A percentile compares a stretch with the other conserved stretches of the same genome.
phyloP scores from a whole-genome alignment of 2,797 vertebrate genomes.

The Gouania willdenowi region DNA sequence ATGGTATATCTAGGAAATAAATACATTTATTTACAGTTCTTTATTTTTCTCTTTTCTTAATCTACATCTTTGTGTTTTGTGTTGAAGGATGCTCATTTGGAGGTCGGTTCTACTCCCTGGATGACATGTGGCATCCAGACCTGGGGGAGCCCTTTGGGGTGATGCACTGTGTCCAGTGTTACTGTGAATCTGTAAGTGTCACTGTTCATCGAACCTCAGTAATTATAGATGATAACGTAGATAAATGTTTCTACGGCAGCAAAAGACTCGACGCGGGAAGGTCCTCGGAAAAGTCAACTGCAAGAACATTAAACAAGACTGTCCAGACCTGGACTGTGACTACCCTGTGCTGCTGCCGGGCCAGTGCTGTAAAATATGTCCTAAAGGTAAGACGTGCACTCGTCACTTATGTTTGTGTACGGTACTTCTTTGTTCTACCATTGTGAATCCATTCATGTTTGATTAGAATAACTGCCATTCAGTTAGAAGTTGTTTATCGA shows the following conservation, averaged over 20 bases:
- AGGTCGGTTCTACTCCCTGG: conserved; percentile 84
- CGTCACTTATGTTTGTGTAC: no score
- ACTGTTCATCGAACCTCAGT: no score
- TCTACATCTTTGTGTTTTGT: no score
- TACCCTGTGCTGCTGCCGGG: conserved; percentile 83
- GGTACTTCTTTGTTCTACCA: no score
- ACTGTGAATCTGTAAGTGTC: conserved; percentile 87
- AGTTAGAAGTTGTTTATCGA: no score
- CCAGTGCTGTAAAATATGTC: conserved; percentile 90
- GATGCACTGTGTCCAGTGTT: conserved; percentile 92
- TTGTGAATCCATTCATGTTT: no score
- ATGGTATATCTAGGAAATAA: no score
- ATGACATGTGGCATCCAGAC: conserved; percentile 94
- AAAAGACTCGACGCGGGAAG: conserved; percentile 83
- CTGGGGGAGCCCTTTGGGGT: conserved; percentile 93
- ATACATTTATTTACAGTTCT: no score
- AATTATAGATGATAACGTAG: neutral
- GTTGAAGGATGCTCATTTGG: conserved; percentile 89
- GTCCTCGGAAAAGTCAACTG: conserved; percentile 89
- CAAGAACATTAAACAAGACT: conserved; percentile 93
- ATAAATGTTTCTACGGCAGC: conserved; percentile 59
- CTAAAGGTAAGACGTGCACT: conserved; percentile 47
- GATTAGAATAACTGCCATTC: no score
- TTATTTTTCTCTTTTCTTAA: no score
- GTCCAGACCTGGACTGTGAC: conserved; percentile 78